A percentile compares a stretch with the other conserved stretches of the same genome.
Evolutionary conservation across 2,797 vertebrate genomes (phyloP).

Genomic region (Argentina silus): DNA sequence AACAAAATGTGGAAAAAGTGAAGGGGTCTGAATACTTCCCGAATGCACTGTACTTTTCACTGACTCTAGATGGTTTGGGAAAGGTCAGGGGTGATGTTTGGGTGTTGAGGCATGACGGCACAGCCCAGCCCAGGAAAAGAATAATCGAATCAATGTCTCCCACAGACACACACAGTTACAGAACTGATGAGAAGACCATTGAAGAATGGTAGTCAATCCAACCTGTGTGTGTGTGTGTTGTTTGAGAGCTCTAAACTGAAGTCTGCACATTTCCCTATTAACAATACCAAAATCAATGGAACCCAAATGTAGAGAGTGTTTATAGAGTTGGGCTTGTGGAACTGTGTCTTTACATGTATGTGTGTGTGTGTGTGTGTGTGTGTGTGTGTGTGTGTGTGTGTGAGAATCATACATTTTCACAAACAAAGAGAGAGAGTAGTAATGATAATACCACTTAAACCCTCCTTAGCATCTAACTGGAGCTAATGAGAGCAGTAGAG

Average conservation of each 20-base stretch:
- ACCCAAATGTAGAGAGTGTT: not conserved
- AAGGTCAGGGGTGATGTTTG: slow-evolving; percentile 57
- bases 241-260: not conserved
- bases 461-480: slow-evolving; percentile 28
- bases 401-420: slow-evolving; percentile 11
- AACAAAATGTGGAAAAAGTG: too few species aligned
- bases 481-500: slow-evolving; percentile 30
- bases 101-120: slow-evolving; percentile 48
- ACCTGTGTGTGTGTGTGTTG: not conserved
- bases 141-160: slow-evolving; percentile 47
- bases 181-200: not conserved
- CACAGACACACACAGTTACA: slow-evolving; percentile 4
- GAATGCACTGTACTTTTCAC: not conserved
- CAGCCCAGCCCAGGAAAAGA: slow-evolving; percentile 45
- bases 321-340: not conserved
- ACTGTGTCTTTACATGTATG: not conserved
- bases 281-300: not conserved
- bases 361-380: not conserved
- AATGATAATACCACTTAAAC: slow-evolving; percentile 45
- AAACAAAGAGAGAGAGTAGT: slow-evolving; percentile 28
- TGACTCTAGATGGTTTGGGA: slow-evolving; percentile 31
- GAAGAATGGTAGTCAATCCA: not conserved
- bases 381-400: slow-evolving; percentile 13
- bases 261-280: not conserved
- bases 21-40: too few species aligned